Percentiles rank a stretch among this genome's conserved stretches.
Evolutionary conservation across 2,113 vertebrate species (phyloP).

Genomic region (Oreochromis aureus): DNA sequence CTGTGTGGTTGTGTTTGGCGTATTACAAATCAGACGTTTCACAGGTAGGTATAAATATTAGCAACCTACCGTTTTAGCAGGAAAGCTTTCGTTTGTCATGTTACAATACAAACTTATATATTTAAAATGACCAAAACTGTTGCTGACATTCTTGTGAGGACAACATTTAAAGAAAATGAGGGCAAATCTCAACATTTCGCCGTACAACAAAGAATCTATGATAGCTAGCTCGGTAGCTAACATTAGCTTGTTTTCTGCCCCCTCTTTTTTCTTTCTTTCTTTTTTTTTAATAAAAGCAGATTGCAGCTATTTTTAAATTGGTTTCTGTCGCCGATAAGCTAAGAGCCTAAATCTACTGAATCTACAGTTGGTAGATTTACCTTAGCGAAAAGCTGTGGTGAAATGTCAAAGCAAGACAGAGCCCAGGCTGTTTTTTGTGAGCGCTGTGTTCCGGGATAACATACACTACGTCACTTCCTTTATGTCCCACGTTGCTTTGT

Average conservation of each 20-base stretch:
- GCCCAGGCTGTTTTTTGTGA: background rate
- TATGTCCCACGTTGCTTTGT: constrained; percentile 45
- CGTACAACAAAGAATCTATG: background rate
- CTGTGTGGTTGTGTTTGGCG: background rate
- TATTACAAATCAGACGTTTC: background rate
- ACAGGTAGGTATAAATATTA: background rate
- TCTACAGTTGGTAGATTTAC: background rate
- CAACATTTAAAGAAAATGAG: background rate
- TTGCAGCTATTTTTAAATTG: background rate
- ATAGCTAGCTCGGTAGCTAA: background rate
- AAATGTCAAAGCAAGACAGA: background rate
- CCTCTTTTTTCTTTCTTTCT: background rate
- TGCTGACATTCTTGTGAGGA: background rate
- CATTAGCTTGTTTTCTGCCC: background rate
- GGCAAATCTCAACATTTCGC: background rate
- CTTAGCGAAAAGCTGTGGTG: background rate
- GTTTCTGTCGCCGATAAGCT: background rate
- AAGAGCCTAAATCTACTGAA: background rate
- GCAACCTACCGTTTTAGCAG: background rate
- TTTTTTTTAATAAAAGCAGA: background rate
- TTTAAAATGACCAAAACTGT: background rate
- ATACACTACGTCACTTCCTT: constrained; percentile 21
- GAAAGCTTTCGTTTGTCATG: background rate
- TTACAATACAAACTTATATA: background rate
- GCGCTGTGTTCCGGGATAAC: background rate